A percentile compares a stretch with the other conserved stretches of the same genome.
phyloP scores from a whole-genome alignment of 2,888 invertebrate species.

The Meghimatium bilineatum region DNA sequence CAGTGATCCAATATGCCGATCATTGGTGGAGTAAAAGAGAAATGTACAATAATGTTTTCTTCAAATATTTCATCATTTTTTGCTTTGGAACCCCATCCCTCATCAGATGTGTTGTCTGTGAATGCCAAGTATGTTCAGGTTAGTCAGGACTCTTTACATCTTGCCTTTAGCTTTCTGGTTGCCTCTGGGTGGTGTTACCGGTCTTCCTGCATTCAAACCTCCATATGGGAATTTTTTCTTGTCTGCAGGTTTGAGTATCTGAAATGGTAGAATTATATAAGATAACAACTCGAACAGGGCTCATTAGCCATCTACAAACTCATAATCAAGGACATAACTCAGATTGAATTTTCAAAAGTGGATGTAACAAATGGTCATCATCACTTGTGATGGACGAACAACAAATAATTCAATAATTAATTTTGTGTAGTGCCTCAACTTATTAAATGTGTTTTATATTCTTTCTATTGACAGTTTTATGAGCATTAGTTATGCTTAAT shows the following conservation, averaged over 20 bases:
- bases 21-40: background rate
- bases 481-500: too few relatives aligned
- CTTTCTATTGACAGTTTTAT: too few relatives aligned
- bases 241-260: slow-evolving; percentile 99
- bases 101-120: slow-evolving; percentile 2
- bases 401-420: too few relatives aligned
- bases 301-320: too few relatives aligned
- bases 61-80: background rate
- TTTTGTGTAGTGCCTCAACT: too few relatives aligned
- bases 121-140: background rate
- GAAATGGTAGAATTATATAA: slow-evolving; percentile 59
- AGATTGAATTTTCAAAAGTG: too few relatives aligned
- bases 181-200: slow-evolving; percentile 94
- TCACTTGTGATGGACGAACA: too few relatives aligned
- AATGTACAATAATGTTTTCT: slow-evolving; percentile 19
- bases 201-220: slow-evolving; percentile 94
- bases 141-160: slow-evolving; percentile 53
- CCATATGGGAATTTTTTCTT: slow-evolving; percentile 99
- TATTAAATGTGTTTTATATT: too few relatives aligned
- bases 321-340: too few relatives aligned
- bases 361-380: too few relatives aligned
- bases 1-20: background rate
- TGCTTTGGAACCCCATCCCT: slow-evolving; percentile 5
- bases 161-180: slow-evolving; percentile 73
- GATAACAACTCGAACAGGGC: too few relatives aligned